Evolutionary conservation across 2,888 invertebrate genomes (phyloP).

Genomic region (Helleia helle): DNA sequence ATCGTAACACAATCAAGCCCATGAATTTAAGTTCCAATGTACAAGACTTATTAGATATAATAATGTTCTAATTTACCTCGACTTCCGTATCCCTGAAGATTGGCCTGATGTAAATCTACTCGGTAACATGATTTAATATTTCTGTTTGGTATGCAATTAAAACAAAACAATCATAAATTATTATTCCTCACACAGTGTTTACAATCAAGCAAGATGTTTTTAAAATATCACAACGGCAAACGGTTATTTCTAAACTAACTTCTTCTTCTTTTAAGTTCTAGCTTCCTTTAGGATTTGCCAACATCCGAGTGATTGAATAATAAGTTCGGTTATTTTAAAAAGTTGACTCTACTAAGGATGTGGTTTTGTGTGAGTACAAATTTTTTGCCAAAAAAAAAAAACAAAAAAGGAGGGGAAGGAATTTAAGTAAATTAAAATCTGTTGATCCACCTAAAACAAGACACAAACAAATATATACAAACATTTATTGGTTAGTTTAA

Average conservation of each 20-base stretch:
- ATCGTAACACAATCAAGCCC: background rate
- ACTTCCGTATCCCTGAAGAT: constrained; percentile 41
- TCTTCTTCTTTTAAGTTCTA: no score
- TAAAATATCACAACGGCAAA: background rate
- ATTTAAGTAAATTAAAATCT: no score
- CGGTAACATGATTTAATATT: constrained; percentile 17
- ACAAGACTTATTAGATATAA: background rate
- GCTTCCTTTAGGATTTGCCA: no score
- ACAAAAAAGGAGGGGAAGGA: no score
- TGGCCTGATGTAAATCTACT: constrained; percentile 34
- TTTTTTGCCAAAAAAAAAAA: no score
- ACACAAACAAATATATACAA: no score
- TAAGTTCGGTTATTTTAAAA: no score
- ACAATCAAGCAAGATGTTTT: background rate
- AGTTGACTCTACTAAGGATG: no score
- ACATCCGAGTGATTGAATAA: no score
- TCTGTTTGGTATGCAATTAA: background rate
- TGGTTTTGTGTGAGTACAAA: no score
- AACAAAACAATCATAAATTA: background rate
- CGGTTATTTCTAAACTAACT: constrained; percentile 2
- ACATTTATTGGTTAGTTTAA: no score
- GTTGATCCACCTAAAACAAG: no score
- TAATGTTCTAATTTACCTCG: constrained; percentile 33
- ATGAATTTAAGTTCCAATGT: background rate
- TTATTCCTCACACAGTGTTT: background rate